phyloP scores from a whole-genome alignment of 2,113 vertebrate genomes.

The Micronycteris hirsuta region DNA sequence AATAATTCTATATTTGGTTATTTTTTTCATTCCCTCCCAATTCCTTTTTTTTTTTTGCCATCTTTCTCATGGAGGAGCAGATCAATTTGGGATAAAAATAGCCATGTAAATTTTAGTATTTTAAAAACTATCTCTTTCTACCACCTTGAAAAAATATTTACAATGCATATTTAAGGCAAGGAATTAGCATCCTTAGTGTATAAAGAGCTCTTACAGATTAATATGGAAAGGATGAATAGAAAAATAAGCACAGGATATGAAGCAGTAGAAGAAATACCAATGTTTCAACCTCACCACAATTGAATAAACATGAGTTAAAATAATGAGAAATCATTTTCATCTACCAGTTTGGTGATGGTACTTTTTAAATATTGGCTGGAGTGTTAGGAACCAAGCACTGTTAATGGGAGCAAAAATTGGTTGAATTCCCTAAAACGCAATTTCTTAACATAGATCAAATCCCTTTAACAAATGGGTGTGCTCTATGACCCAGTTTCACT shows the following conservation, averaged over 20 bases:
- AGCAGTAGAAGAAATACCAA: background rate
- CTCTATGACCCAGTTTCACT: background rate
- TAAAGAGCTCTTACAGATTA: background rate
- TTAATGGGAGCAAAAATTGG: background rate
- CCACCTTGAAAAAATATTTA: background rate
- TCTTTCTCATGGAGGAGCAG: background rate
- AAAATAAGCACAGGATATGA: background rate
- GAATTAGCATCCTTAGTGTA: background rate
- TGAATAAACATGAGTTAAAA: constrained; percentile 25
- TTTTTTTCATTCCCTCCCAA: background rate
- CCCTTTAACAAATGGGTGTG: background rate
- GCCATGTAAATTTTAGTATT: background rate
- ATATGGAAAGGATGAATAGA: background rate
- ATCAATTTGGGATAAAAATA: background rate
- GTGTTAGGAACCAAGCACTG: background rate
- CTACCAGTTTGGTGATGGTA: background rate
- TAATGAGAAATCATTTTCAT: background rate
- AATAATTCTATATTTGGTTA: background rate
- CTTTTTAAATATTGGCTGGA: background rate
- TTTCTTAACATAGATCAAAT: background rate
- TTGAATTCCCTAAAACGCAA: background rate
- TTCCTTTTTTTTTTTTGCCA: background rate
- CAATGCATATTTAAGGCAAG: background rate
- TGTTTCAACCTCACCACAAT: background rate
- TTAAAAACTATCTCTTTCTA: background rate